Evolutionary conservation across 2,888 invertebrate genomes (phyloP), one percentile per base, ranked within the genome.

Genomic region (Tinea semifulvella): DNA sequence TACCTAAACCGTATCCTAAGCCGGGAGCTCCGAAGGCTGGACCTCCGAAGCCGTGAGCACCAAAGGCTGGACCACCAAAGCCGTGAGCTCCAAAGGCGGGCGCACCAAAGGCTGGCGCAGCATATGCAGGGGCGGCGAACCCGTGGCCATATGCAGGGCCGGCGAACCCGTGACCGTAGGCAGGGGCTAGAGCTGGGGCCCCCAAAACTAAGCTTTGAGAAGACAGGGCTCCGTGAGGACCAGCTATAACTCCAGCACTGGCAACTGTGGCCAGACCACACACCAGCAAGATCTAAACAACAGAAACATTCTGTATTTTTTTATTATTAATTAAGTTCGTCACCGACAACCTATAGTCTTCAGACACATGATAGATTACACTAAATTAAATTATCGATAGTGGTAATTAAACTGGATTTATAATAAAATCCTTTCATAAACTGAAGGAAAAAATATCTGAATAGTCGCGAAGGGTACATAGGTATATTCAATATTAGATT

Each of bases 161-260:
- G 1, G 61, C 68, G 20, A 65, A 61, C 1, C 62, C 70, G 16
- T 62, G 61, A n/a, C 63, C 61, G 14, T 68, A 51, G 2, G 62
- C 72, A 1, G 67, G 27, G 2, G 46, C 44, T 20, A 43, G 8
- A 8, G 16, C 27, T 10, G 36, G 26, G 1, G 66, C 71, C 26
- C 79, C 83, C 14, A 82, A 55, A 2, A 81, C 66, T 47, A 79
- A 63, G 54, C 75, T 75, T 49, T 74, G 74, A 5, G 73, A 63
- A 3, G 77, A 80, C 17, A 80, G 52, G 16, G 73, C 80, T 1
- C 75, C 76, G 47, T 80, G 77, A 18, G 65, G 77, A 18, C 60
- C 63, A 7, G 64, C 72, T 36, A 72, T 73, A 46, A 85, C 56
- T 1, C 84, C 85, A 17, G 80, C 84, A 43, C 69, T 72, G 8